Base-by-base conservation (phyloP, 2,888 invertebrate genomes). In the Ecdyonurus torrentis region DNA sequence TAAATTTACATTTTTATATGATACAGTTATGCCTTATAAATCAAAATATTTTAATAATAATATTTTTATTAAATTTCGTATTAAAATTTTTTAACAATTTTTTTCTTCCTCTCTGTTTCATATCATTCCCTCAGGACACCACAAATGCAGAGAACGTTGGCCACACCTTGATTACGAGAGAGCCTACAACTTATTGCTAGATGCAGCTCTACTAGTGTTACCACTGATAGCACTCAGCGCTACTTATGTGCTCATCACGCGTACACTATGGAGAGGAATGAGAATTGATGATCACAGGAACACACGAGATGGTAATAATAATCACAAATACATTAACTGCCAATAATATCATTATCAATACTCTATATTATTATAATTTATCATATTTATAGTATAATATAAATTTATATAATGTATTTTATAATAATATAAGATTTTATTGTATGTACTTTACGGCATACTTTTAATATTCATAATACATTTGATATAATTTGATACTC, bases 141-240 rank as follows among this genome's bases (percentile, higher is more conserved):
- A 78, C 67, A 83, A 83, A 72, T 83, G 83, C 68, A 77, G 83
- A 23, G 83, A 83, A 70, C 75, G 76, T 60, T 84, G 83, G 83
- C 80, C 80, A 2, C 69, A 70, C 55, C 71, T 75, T 58, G 75
- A 77, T 53, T 75, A 79, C 68, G 81, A 82, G 70, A 77, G 79
- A 64, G 78, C 78, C 3, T 86, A 83, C 73, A 84, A 82, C 68
- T 73, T 85, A 53, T 77, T 83, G 66, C 73, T 87, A 68, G 84
- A 84, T 69, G 74, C 82, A 0, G 75, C 84, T 37, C 75, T 88
- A 25, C 76, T 88, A 20, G 78, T 87, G 0, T 72, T 86, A 64
- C 87, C 87, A 0, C 72, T 87, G 53, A 69, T 83, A 53, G 78
- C 85, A 58, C 79, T 88, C 74, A 79, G 78, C 22, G 76, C 80